These are phyloP conservation scores for Oryzias melastigma DNA, from an alignment of 2,113 vertebrate species.

Conservation along the genomic window DNA sequence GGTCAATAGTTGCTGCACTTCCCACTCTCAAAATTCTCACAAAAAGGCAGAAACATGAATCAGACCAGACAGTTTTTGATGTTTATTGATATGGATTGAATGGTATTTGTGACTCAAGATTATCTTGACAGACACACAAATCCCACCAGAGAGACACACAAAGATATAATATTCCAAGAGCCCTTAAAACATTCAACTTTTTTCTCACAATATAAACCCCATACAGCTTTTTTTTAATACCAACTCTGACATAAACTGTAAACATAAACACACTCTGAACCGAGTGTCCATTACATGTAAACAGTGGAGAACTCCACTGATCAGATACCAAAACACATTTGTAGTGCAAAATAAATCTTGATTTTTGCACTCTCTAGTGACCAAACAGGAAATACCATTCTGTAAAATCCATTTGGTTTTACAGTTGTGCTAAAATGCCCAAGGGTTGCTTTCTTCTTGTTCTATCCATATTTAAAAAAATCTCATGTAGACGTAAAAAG, in stretches of 20 bases:
- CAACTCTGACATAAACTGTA: constrained; percentile 59
- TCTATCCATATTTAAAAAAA: constrained; percentile 13
- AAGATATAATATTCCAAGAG: constrained; percentile 50
- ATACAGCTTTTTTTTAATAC: constrained; percentile 23
- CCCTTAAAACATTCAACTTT: constrained; percentile 64
- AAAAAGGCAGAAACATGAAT: constrained; percentile 6
- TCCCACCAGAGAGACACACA: constrained; percentile 75
- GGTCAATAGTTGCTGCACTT: constrained; percentile 13
- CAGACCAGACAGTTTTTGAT: constrained; percentile 61
- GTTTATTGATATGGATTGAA: constrained; percentile 76
- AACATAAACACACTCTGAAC: constrained; percentile 49
- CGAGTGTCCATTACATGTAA: constrained; percentile 39
- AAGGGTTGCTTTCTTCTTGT: constrained; percentile 18
- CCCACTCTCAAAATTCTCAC: neutral
- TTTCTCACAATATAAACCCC: constrained; percentile 43
- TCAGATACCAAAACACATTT: constrained; percentile 25
- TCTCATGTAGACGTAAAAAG: constrained; percentile 41
- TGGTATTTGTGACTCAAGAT: constrained; percentile 63
- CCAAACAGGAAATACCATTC: constrained; percentile 48
- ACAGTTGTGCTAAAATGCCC: constrained; percentile 59
- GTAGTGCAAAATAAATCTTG: constrained; percentile 35
- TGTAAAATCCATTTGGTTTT: constrained; percentile 39
- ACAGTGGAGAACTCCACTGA: constrained; percentile 34
- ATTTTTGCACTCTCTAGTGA: constrained; percentile 62
- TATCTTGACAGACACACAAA: constrained; percentile 49